phyloP scores from a whole-genome alignment of 1,140 invertebrate species.

The Hycleus phaleratus region DNA sequence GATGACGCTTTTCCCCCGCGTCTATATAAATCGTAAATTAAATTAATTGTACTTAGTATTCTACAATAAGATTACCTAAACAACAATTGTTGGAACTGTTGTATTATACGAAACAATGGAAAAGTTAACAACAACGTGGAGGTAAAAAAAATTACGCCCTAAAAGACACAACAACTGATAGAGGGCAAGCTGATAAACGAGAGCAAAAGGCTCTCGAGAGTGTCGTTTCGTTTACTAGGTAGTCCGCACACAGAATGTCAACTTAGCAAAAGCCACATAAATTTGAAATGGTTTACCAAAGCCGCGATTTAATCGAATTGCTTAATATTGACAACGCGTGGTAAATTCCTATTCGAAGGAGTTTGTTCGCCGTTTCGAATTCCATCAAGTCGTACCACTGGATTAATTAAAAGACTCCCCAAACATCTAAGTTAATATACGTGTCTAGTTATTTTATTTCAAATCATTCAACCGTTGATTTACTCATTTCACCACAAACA shows the following conservation, averaged over 20 bases:
- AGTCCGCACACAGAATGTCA: constrained; percentile 17
- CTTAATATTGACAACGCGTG: constrained; percentile 28
- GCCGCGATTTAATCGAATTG: constrained; percentile 26
- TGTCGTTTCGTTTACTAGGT: constrained; percentile 15
- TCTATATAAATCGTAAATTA: no score
- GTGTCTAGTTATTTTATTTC: constrained; percentile 9
- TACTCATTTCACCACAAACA: no score
- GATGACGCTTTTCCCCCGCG: no score
- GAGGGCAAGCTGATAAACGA: constrained; percentile 17
- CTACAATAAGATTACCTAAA: no score
- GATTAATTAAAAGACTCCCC: constrained; percentile 14
- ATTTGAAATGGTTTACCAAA: constrained; percentile 21
- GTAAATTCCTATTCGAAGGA: constrained; percentile 20
- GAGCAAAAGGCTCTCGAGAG: constrained; percentile 18
- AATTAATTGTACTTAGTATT: no score
- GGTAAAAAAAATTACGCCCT: constrained; percentile 6
- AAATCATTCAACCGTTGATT: no score
- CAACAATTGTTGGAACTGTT: neutral
- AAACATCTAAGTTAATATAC: neutral
- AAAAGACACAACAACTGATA: constrained; percentile 16
- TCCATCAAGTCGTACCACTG: constrained; percentile 8
- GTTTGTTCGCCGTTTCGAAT: constrained; percentile 14
- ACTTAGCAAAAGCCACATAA: constrained; percentile 17
- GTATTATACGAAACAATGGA: constrained; percentile 9
- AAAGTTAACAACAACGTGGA: constrained; percentile 2